Evolutionary conservation across 2,113 vertebrate species (phyloP).

Genomic region (Castor canadensis): DNA sequence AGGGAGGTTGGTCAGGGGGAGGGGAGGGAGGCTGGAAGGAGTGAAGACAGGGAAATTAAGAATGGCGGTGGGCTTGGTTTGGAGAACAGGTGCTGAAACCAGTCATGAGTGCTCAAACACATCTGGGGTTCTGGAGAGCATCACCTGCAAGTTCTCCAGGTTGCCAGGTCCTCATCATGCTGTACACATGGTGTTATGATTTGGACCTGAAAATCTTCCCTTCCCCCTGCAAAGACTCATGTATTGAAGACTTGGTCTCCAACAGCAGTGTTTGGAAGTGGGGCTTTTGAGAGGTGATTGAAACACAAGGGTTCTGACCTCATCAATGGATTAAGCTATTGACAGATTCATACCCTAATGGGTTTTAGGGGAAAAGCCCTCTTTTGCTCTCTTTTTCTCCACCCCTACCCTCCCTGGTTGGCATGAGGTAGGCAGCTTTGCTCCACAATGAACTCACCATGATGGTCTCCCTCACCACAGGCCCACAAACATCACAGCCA

Average conservation of each 20-base stretch:
- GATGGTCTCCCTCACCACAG: too few species aligned
- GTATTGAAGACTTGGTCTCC: neutral
- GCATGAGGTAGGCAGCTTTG: neutral
- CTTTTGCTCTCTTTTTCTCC: neutral
- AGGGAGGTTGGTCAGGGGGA: too few species aligned
- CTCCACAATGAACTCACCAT: neutral
- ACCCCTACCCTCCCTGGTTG: neutral
- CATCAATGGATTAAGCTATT: neutral
- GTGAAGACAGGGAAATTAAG: too few species aligned
- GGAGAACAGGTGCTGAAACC: neutral
- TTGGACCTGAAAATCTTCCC: too few species aligned
- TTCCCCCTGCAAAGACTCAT: neutral
- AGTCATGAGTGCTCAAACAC: neutral
- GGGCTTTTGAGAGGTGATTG: neutral
- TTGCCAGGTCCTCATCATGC: accelerated
- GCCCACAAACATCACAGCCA: neutral
- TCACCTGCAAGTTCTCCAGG: neutral
- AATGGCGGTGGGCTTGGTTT: neutral
- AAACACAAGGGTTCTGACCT: neutral
- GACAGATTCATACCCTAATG: neutral
- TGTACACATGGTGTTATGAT: neutral
- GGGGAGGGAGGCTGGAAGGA: neutral
- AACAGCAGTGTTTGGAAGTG: neutral
- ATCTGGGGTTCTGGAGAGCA: neutral
- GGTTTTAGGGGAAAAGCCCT: neutral